These are phyloP conservation scores for Drosophila hydei DNA, from an alignment of 1,140 invertebrate species.

Conservation along the genomic window DNA sequence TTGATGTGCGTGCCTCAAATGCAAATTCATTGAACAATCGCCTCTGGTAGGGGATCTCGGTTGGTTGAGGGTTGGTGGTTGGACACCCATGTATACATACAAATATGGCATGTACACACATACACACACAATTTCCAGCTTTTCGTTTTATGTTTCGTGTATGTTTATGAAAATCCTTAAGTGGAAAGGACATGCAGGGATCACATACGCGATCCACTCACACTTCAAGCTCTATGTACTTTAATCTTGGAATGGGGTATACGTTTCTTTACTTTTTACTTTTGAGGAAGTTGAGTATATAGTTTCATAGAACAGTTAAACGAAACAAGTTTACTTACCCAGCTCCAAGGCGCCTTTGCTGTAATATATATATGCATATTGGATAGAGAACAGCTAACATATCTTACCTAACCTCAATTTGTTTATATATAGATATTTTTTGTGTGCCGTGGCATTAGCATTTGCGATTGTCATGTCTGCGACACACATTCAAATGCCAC, in stretches of 20 bases:
- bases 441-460: constrained; percentile 5
- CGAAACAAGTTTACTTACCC: constrained; percentile 71
- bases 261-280: background rate
- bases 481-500: constrained; percentile 52
- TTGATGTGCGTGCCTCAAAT: constrained; percentile 76
- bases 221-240: background rate
- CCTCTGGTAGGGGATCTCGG: constrained; percentile 54
- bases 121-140: constrained; percentile 2
- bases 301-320: constrained; percentile 53
- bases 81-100: background rate
- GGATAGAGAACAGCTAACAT: constrained; percentile 41
- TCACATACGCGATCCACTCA: background rate
- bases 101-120: background rate
- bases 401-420: constrained; percentile 73
- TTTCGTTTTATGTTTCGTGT: background rate
- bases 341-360: constrained; percentile 46
- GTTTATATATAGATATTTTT: constrained; percentile 1
- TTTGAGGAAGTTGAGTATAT: constrained; percentile 19
- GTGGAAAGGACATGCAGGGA: background rate
- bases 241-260: background rate
- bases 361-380: constrained; percentile 50
- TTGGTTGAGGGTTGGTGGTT: background rate
- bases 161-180: background rate
- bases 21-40: constrained; percentile 80
- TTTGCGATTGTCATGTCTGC: constrained; percentile 65